Conservation (phyloP, 2,797 vertebrate species). For the Anabacerthia variegaticeps region DNA sequence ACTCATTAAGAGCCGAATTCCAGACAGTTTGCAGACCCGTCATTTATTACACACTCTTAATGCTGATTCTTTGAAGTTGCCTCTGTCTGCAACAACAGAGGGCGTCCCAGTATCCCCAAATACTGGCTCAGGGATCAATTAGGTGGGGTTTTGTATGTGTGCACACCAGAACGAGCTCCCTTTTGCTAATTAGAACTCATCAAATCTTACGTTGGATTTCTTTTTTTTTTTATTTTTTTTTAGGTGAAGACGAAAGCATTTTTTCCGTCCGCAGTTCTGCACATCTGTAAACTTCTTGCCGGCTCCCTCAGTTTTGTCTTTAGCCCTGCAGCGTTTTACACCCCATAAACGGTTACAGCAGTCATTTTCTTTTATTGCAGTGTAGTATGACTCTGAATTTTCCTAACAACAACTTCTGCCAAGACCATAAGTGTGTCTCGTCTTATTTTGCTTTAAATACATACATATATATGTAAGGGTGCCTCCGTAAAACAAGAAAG, state of each 20-base stretch:
- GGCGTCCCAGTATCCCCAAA: slow-evolving; percentile 84
- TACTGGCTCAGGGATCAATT: slow-evolving; percentile 67
- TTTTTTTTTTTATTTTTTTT: not conserved
- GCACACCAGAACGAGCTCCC: slow-evolving; percentile 17
- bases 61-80: slow-evolving; percentile 86
- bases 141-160: not conserved
- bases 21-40: slow-evolving; percentile 96
- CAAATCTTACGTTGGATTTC: not conserved
- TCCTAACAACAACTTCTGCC: slow-evolving; percentile 83
- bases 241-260: not conserved
- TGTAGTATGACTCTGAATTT: slow-evolving; percentile 82
- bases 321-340: slow-evolving; percentile 89
- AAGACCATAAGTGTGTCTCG: slow-evolving; percentile 58
- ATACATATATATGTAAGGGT: not conserved
- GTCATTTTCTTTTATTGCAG: slow-evolving; percentile 96
- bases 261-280: not conserved
- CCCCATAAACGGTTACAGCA: slow-evolving; percentile 95
- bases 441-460: slow-evolving; percentile 5
- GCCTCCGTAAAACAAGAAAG: not conserved
- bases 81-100: slow-evolving; percentile 85
- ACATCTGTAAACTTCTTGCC: slow-evolving; percentile 60
- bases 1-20: slow-evolving; percentile 96
- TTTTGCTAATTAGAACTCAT: slow-evolving; percentile 37
- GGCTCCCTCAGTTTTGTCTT: slow-evolving; percentile 72
- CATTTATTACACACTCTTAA: slow-evolving; percentile 93